Percentiles rank a stretch among this genome's conserved stretches.
Evolutionary conservation across 2,113 vertebrate species (phyloP).

Genomic region (Gulo gulo): DNA sequence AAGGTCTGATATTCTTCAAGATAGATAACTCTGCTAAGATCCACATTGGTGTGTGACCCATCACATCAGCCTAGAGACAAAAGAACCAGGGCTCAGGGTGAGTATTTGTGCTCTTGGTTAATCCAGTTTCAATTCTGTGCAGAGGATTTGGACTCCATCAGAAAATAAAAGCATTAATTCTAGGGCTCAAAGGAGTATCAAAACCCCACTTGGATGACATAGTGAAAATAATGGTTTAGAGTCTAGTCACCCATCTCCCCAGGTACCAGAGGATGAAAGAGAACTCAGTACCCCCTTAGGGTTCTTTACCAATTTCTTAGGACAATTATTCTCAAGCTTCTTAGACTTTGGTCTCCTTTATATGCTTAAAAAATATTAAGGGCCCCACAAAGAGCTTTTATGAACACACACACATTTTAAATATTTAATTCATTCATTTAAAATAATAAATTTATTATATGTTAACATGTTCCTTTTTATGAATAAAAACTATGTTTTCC

Average conservation of each 20-base stretch:
- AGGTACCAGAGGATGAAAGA: background rate
- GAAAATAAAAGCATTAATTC: background rate
- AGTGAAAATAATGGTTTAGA: background rate
- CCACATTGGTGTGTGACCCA: rapidly evolving
- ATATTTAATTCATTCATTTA: background rate
- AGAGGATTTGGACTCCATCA: background rate
- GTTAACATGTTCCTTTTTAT: background rate
- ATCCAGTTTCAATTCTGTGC: background rate
- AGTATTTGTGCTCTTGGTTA: background rate
- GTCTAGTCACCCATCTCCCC: background rate
- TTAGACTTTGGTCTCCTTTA: background rate
- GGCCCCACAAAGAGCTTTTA: background rate
- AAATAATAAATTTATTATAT: background rate
- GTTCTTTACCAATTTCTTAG: background rate
- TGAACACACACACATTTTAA: background rate
- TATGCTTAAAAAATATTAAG: background rate
- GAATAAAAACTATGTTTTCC: background rate
- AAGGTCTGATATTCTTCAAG: background rate
- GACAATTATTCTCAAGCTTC: background rate
- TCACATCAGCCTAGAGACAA: background rate
- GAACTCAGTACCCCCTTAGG: background rate
- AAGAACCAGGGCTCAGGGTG: background rate
- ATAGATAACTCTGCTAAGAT: no score
- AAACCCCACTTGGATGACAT: background rate
- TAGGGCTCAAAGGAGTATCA: background rate